Conservation (phyloP, 2,113 vertebrate genomes). For the Eupsittula cactorum region DNA sequence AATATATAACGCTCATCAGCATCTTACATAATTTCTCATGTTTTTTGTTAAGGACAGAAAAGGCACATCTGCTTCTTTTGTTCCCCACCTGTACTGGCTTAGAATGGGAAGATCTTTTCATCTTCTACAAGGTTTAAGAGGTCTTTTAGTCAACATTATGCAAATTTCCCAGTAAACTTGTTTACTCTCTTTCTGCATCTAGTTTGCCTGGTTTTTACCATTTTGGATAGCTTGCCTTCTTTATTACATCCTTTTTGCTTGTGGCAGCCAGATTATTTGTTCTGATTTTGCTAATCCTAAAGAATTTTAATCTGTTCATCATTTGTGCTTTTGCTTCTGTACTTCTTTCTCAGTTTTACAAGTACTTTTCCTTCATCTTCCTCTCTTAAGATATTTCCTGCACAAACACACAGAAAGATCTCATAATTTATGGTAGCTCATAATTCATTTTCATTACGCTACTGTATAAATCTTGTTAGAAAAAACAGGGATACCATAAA, state of each 20-base stretch:
- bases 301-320: not conserved
- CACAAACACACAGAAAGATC: rapidly evolving
- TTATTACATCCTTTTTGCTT: not conserved
- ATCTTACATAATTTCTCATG: not conserved
- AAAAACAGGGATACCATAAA: not conserved
- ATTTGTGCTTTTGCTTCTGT: not conserved
- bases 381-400: not conserved
- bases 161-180: not conserved
- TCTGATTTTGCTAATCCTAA: not conserved
- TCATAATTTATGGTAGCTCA: not conserved
- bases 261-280: not conserved
- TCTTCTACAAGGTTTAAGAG: not conserved
- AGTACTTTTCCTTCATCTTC: not conserved
- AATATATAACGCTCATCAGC: not conserved
- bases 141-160: not conserved
- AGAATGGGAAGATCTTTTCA: not conserved
- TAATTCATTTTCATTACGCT: not conserved
- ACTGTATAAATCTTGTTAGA: not conserved
- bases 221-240: not conserved
- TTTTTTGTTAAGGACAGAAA: not conserved
- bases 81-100: not conserved
- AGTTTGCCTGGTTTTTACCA: not conserved
- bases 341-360: not conserved
- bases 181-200: not conserved
- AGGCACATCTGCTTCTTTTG: not conserved